Evolutionary conservation across 30 jellyfish, hydroid and myxozoan species (phyloP), one percentile per base, ranked within the genome.

Genomic region (Aurelia sp.): DNA sequence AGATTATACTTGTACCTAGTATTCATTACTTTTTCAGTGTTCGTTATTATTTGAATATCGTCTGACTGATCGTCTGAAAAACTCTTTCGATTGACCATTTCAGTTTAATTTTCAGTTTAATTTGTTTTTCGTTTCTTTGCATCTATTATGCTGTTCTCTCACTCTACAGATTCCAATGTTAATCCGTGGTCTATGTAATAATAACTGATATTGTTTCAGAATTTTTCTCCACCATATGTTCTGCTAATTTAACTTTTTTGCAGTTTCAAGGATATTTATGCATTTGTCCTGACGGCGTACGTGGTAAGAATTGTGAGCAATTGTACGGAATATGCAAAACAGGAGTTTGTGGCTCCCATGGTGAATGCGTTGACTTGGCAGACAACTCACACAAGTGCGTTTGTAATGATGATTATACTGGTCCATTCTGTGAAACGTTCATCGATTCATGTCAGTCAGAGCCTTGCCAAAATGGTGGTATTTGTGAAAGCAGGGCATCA

Each of bases 381-480:
- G 92, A 89, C 63, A 93, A 89, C 41, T 66, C 91, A 19, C 66
- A 51, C 87, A 94, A 89, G 66, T 93, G 98, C 63, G 96, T 86
- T 52, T 93, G 98, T 71, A 81, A 89, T 35, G 92, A 75, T 73
- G 90, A 89, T 47, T 89, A 82, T 64, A 84, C 94, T 16, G 98
- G 97, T 4, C 78, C 78, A 31, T 93, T 93, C 62, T 93, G 98
- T 68, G 98, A 93, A 71, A 79, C 94, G 16, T 89, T 74, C 44
- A 51, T 87, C 33, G 95, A 88, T 67, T 90, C 90, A 12, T 93
- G 98, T 65, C 85, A 78, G 62, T 61, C 96, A 18, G 27, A 73
- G 37, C 98, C 98, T 10, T 93, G 98, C 80, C 40, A 79, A 44
- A 78, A 88, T 74, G 89, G 77, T n/a, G 98, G 92, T 52, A 76